Evolutionary conservation across 2,113 vertebrate genomes (phyloP), one percentile per base, ranked within the genome.

Genomic region (Cinclus mexicanus): DNA sequence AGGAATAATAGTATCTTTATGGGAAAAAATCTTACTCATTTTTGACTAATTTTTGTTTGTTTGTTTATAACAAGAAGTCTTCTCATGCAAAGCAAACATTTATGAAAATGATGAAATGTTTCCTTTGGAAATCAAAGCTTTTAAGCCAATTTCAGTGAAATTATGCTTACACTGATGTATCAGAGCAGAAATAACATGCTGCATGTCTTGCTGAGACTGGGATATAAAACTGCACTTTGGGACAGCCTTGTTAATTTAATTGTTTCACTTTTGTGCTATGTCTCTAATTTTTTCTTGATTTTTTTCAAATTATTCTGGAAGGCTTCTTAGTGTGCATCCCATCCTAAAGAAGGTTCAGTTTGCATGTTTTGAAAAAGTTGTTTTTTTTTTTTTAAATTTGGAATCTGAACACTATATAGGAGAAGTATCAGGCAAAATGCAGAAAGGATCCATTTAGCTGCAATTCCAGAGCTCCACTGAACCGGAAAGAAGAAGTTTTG

Each of bases 111-210:
- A 3, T 9, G 41, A 82, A 78, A 61, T 29, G 69, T 86, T 93
- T 94, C 75, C 69, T 71, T 39, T 84, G 69, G 64, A 94, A 93
- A 67, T 81, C 1, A 10, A 89, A 20, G 76, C 46, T 92, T 94
- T 89, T 91, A 89, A 92, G 53, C 16, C 2, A 2, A 35, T 71
- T 86, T 89, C 79, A 86, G 59, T 74, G 75, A 61, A 92, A 63
- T 86, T 92, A 29, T 26, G 14, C 41, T 90, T 74, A 26, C 56
- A 67, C 8, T 81, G 80, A 50, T 81, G 21, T 86, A 63, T 74
- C 68, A 84, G 69, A 95, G 69, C 35, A 84, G 52, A 71, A 94
- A 35, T 19, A 83, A 29, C 50, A 69, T 11, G 7, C 25, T 67
- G 29, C 33, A 13, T 31, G 39, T 56, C 56, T 88, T 59, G 10